phyloP scores from a whole-genome alignment of 2,888 invertebrate genomes.

The Agrochola macilenta region DNA sequence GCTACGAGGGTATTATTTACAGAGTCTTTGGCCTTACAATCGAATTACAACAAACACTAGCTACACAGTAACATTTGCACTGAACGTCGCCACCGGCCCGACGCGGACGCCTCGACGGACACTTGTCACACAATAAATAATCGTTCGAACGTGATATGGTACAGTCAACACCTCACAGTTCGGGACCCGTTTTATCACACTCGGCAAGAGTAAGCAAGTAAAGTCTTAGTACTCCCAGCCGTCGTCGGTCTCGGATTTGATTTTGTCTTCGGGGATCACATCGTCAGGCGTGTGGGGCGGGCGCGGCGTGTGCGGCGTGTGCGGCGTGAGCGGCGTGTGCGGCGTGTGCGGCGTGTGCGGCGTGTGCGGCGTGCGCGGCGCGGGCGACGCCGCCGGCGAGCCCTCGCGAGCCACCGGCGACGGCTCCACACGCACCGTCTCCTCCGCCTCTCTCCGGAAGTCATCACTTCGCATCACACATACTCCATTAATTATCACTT shows the following conservation, averaged over 20 bases:
- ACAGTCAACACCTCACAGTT: slow-evolving; percentile 67
- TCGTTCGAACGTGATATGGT: slow-evolving; percentile 69
- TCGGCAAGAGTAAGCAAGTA: slow-evolving; percentile 57
- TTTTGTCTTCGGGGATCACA: slow-evolving; percentile 87
- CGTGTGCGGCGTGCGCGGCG: slow-evolving; percentile 77
- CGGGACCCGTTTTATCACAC: slow-evolving; percentile 74
- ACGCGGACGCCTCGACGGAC: slow-evolving; percentile 40
- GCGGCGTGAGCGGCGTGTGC: slow-evolving; percentile 71
- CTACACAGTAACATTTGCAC: slow-evolving; percentile 80
- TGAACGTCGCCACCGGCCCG: slow-evolving; percentile 71
- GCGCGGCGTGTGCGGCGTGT: slow-evolving; percentile 69
- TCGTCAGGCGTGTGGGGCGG: slow-evolving; percentile 74
- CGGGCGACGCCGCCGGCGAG: slow-evolving; percentile 77
- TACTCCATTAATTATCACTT: slow-evolving; percentile 98
- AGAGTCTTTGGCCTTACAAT: slow-evolving; percentile 89
- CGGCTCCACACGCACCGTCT: slow-evolving; percentile 94
- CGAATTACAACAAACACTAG: slow-evolving; percentile 79
- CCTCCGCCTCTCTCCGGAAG: slow-evolving; percentile 92
- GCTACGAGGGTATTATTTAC: slow-evolving; percentile 82
- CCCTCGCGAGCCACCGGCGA: slow-evolving; percentile 92
- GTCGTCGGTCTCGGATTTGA: slow-evolving; percentile 91
- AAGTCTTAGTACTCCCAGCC: slow-evolving; percentile 91
- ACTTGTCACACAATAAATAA: slow-evolving; percentile 72
- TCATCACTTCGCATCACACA: slow-evolving; percentile 97
- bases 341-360: slow-evolving; percentile 71